Evolutionary conservation across 2,797 vertebrate species (phyloP).

Genomic region (Craterocephalus amniculus): DNA sequence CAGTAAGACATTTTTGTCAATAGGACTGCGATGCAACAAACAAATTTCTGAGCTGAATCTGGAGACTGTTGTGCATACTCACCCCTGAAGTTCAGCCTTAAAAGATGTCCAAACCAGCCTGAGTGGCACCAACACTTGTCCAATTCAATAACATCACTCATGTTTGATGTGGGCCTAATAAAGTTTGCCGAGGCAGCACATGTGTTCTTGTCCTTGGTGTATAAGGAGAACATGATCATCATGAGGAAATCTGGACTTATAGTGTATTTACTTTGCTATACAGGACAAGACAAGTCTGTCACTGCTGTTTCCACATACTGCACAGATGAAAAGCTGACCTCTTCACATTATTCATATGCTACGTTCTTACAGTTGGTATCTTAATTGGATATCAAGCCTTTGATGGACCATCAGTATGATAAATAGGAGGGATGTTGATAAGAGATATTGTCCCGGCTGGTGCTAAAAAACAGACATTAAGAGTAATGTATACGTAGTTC

Average conservation of each 20-base stretch:
- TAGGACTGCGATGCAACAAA: slow-evolving; percentile 5
- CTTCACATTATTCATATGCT: slow-evolving; percentile 39
- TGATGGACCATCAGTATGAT: slow-evolving; percentile 62
- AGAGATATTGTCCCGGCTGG: slow-evolving; percentile 42
- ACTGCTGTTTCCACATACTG: slow-evolving; percentile 23
- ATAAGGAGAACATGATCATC: slow-evolving; percentile 17
- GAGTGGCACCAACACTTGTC: not conserved
- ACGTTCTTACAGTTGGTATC: slow-evolving; percentile 49
- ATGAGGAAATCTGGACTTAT: slow-evolving; percentile 5
- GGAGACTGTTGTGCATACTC: not conserved
- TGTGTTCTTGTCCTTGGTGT: not conserved
- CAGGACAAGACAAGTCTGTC: slow-evolving; percentile 29
- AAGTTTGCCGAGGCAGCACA: not conserved
- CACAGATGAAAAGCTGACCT: slow-evolving; percentile 27
- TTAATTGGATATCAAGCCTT: slow-evolving; percentile 66
- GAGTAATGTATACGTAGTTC: slow-evolving; percentile 19
- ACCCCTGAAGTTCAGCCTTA: not conserved
- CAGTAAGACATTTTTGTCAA: slow-evolving; percentile 16
- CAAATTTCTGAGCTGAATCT: not conserved
- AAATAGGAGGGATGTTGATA: slow-evolving; percentile 58
- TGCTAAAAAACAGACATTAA: slow-evolving; percentile 37
- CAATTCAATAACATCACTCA: not conserved
- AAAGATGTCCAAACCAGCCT: not conserved
- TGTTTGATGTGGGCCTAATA: not conserved
- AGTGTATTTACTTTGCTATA: slow-evolving; percentile 20